phyloP scores from a whole-genome alignment of 2,113 vertebrate species.

The Brachionichthys hirsutus region DNA sequence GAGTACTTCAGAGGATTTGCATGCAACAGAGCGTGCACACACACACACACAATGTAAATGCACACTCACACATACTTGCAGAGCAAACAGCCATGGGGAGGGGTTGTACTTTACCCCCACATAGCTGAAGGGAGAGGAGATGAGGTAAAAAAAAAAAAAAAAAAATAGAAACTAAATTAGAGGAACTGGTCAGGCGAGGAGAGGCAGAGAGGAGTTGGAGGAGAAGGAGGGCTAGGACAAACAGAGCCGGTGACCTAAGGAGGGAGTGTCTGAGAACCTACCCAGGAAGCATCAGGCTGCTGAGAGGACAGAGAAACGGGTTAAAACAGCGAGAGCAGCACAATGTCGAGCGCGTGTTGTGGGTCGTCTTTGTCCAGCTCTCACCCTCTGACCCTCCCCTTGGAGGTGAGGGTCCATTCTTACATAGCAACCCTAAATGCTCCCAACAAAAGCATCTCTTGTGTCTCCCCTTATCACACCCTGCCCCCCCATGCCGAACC shows the following conservation, averaged over 20 bases:
- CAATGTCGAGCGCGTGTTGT: constrained; percentile 32
- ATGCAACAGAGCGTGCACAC: constrained; percentile 3
- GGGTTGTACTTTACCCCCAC: constrained; percentile 58
- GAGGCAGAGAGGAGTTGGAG: constrained; percentile 49
- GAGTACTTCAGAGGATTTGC: constrained; percentile 58
- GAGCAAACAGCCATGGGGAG: constrained; percentile 45
- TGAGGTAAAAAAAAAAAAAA: constrained; percentile 64
- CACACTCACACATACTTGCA: constrained; percentile 18
- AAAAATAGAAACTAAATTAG: constrained; percentile 77
- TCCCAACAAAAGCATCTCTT: constrained; percentile 38
- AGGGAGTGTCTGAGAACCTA: constrained; percentile 66
- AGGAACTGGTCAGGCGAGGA: constrained; percentile 70
- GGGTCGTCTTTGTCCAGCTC: constrained; percentile 43
- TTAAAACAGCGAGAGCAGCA: constrained; percentile 33
- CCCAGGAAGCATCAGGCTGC: constrained; percentile 67
- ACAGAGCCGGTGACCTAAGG: constrained; percentile 67
- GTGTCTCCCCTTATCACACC: constrained; percentile 25
- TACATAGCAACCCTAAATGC: constrained; percentile 27
- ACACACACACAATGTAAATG: constrained; percentile 21
- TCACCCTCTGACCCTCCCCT: constrained; percentile 46
- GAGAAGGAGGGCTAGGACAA: constrained; percentile 59
- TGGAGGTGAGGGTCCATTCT: constrained; percentile 29
- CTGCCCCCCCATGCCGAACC: constrained; percentile 9
- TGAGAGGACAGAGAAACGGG: constrained; percentile 68
- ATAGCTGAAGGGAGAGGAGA: constrained; percentile 65